Conservation (phyloP, 1,140 invertebrate genomes). For the Elymnias hypermnestra region DNA sequence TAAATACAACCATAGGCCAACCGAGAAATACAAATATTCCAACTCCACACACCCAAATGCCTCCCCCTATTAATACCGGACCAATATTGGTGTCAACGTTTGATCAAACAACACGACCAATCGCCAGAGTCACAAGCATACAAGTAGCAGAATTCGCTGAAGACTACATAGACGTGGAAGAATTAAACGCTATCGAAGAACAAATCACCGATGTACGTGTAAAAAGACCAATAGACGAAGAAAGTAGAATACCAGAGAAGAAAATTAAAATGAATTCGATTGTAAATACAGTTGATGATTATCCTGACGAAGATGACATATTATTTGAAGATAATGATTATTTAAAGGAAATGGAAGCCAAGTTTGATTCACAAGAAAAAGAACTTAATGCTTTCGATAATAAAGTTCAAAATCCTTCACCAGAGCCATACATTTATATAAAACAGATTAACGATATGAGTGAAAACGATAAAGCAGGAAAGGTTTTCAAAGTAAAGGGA, state of each 20-base stretch:
- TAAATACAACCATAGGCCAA: slow-evolving; percentile 23
- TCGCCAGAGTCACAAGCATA: slow-evolving; percentile 29
- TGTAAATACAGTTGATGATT: background rate
- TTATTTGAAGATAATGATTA: slow-evolving; percentile 51
- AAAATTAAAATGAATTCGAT: slow-evolving; percentile 33
- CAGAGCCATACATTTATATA: slow-evolving; percentile 60
- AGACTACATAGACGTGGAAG: slow-evolving; percentile 51
- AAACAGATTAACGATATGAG: slow-evolving; percentile 59
- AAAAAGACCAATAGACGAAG: slow-evolving; percentile 31
- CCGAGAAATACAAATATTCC: slow-evolving; percentile 28
- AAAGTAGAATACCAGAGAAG: slow-evolving; percentile 38
- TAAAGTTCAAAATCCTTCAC: slow-evolving; percentile 25
- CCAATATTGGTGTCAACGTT: slow-evolving; percentile 3
- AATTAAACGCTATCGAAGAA: slow-evolving; percentile 46
- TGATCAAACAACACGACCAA: slow-evolving; percentile 18
- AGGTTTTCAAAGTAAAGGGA: slow-evolving; percentile 48
- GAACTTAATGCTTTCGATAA: slow-evolving; percentile 1
- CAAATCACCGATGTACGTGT: slow-evolving; percentile 26
- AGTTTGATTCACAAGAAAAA: slow-evolving; percentile 34
- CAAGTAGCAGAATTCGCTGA: slow-evolving; percentile 37
- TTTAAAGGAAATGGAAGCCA: slow-evolving; percentile 43
- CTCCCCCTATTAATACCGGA: slow-evolving; percentile 8
- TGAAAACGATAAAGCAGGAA: slow-evolving; percentile 7
- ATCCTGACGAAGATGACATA: slow-evolving; percentile 32
- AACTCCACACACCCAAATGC: slow-evolving; percentile 25